These are phyloP conservation scores for Takifugu rubripes DNA, from an alignment of 2,797 vertebrate species.

Conservation along the genomic window DNA sequence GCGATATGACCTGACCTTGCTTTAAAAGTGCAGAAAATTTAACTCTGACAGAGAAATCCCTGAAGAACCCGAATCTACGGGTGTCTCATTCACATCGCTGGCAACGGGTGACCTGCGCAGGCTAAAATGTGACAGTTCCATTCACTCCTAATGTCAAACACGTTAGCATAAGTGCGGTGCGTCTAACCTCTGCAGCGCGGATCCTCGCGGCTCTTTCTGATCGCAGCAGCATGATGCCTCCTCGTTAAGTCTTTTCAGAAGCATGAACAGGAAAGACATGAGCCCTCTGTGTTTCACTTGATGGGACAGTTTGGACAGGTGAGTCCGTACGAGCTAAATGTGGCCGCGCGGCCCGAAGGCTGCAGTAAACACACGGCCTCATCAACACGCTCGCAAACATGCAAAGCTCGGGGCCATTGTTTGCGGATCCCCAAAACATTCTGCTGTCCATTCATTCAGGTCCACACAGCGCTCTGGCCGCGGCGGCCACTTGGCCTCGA, in stretches of 20 bases:
- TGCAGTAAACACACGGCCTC: conserved; percentile 53
- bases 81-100: not conserved
- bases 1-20: too few relatives aligned
- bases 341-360: conserved; percentile 39
- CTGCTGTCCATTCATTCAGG: conserved; percentile 38
- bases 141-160: conserved; percentile 17
- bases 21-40: too few relatives aligned
- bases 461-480: conserved; percentile 38
- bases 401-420: conserved; percentile 59
- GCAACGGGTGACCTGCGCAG: not conserved
- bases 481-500: conserved; percentile 40
- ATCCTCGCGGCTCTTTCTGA: conserved; percentile 58
- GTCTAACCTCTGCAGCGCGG: conserved; percentile 69
- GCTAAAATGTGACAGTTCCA: conserved; percentile 7
- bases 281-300: conserved; percentile 26
- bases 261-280: conserved; percentile 18
- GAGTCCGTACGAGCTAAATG: conserved; percentile 24
- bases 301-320: conserved; percentile 35
- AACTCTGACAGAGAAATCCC: too few relatives aligned
- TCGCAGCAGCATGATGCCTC: conserved; percentile 64
- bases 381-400: conserved; percentile 49
- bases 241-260: conserved; percentile 48
- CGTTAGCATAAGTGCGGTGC: conserved; percentile 17
- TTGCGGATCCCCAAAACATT: conserved; percentile 39
- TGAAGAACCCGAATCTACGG: too few relatives aligned